Conservation (phyloP, 2,797 vertebrate genomes). For the Emydoidea blandingii region DNA sequence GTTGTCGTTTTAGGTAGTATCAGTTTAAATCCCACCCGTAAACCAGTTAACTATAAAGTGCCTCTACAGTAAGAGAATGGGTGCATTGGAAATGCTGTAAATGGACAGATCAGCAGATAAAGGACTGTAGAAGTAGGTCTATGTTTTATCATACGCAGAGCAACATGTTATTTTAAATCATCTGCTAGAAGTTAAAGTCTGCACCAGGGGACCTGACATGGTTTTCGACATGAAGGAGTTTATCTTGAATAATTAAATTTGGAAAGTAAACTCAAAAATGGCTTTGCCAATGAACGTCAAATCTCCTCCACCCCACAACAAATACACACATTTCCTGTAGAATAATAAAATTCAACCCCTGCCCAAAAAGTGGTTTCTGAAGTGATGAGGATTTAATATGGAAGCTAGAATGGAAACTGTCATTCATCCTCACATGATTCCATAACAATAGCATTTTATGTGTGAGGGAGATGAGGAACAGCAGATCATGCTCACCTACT, state of each 20-base stretch:
- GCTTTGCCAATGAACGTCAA: background rate
- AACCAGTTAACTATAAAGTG: background rate
- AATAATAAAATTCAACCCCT: background rate
- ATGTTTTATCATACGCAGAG: background rate
- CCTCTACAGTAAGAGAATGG: background rate
- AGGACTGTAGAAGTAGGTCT: background rate
- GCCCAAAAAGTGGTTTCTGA: background rate
- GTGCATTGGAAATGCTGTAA: background rate
- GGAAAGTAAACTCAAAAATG: conserved; percentile 16
- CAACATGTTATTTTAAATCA: background rate
- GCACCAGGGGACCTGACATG: too few species aligned
- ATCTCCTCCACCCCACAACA: background rate
- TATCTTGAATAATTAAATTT: background rate
- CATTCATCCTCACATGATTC: background rate
- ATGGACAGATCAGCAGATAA: background rate
- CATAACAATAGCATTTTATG: background rate
- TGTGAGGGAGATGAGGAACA: background rate
- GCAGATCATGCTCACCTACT: background rate
- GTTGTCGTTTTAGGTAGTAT: background rate
- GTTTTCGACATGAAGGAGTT: background rate
- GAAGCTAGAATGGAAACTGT: conserved; percentile 11
- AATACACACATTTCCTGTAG: background rate
- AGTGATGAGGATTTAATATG: background rate
- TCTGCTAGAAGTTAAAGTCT: background rate
- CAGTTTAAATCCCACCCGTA: background rate